Base-by-base conservation (phyloP, 2,888 invertebrate species). In the Iselma pallidipennis region DNA sequence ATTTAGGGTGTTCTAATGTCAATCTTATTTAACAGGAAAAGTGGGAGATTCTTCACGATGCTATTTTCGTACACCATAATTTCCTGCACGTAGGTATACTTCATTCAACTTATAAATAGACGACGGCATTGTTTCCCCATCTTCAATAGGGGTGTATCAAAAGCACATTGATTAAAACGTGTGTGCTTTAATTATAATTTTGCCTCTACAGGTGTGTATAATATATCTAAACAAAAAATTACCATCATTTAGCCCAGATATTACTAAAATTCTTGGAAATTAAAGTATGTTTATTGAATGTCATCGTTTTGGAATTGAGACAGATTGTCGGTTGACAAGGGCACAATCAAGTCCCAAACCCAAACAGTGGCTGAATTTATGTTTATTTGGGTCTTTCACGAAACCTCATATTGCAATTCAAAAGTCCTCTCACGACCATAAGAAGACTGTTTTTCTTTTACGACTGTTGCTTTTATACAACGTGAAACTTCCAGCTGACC, bases 1-100 rank as follows among this genome's bases (percentile, higher is more conserved):
- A 71, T 71, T 69, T 66, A 67, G 66, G 69, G 66, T 37, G 68
- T 53, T 65, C 52, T 61, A 66, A 69, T 71, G 71, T 73, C 73
- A 71, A 71, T 72, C 69, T 67, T 61, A 64, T 60, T 60, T 60
- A 66, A 63, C 63, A 53, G 64, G 67, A 63, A 67, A 68, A 57
- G 57, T 54, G 66, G 7, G 14, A 14, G 66, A 69, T 61, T 61
- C 61, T 58, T 55, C 9, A 31, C n/a, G 19, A 6, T 19, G 19
- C 25, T 53, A 33, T 53, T 33, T 29, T 53, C 12, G 53, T 31
- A 53, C 31, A 45, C 26, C 19, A 14, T 55, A 55, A 50, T 50
- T 50, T 50, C 50, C 50, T 26, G 16, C 50, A 29, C 29, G 49
- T 49, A 50, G n/a, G n/a, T n/a, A n/a, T n/a, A n/a, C n/a, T n/a